Evolutionary conservation across 2,888 invertebrate genomes (phyloP), one percentile per base, ranked within the genome.

Genomic region (Eupithecia centaureata): DNA sequence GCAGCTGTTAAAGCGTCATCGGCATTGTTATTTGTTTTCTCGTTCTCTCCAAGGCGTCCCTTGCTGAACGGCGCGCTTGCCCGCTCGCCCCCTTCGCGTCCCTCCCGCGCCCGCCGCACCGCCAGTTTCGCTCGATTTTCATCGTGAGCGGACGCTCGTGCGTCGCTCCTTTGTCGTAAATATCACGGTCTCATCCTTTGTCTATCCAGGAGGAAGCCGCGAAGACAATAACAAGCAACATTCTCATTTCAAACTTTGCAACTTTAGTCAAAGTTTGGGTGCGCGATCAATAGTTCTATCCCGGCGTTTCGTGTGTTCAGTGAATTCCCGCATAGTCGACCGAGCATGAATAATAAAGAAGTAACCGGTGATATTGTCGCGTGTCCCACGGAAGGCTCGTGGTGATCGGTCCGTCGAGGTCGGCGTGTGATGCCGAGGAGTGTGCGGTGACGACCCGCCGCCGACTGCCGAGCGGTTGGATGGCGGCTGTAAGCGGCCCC

Each of bases 401-500:
- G 90, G 91, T 92, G 91, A 92, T 87, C 77, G 79, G 79, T 83
- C 64, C 65, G 47, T 82, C 77, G 80, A 86, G 86, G 87, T 84
- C 77, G 75, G 79, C 86, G 89, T 88, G 92, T 91, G 90, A 92
- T 92, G 76, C 73, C 67, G 74, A 66, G 66, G 91, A 87, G 87
- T 87, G 85, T 85, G 86, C 92, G 92, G 92, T 93, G 92, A 92
- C 92, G 87, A 87, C 85, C 87, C 81, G 90, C 89, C 89, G 89
- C 86, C 86, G 87, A 88, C 90, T 89, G 89, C 86, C 86, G 87
- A 88, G 90, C 90, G 92, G 89, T 91, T 92, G 91, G 92, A 92
- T 92, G 92, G 93, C 92, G 93, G 92, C 91, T 84, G 92, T 91
- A 81, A 95, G 97, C 96, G 91, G 96, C 96, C 94, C 97, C 88